These are phyloP conservation scores for Temnopleurus reevesii DNA, from an alignment of 53 echinoderm and acorn worm genomes.

Conservation along the genomic window DNA sequence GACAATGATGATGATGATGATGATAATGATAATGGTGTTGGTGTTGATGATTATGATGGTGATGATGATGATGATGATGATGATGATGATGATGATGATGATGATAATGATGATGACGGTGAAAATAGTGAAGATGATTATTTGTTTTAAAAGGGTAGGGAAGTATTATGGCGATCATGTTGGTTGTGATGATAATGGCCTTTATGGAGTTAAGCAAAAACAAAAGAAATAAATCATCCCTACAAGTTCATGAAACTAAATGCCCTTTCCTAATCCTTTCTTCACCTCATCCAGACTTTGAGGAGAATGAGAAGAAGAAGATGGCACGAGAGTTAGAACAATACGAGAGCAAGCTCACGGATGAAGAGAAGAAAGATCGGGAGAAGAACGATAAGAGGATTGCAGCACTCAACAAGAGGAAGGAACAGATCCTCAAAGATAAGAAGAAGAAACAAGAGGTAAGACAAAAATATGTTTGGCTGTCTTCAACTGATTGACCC, in stretches of 20 bases:
- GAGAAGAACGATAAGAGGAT: conserved; percentile 83
- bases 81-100: conserved; percentile 34
- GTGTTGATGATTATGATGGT: background rate
- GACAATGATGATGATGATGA: background rate
- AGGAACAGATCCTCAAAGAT: conserved; percentile 88
- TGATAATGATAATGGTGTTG: background rate
- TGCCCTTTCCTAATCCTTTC: background rate
- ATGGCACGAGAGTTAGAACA: conserved; percentile 75
- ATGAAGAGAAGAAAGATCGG: conserved; percentile 90
- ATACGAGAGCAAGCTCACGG: conserved; percentile 71
- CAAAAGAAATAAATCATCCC: background rate
- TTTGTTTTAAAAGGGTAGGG: background rate
- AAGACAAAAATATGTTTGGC: background rate
- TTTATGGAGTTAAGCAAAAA: too few species aligned
- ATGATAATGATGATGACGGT: background rate
- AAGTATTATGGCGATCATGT: background rate
- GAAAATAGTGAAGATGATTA: background rate
- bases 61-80: conserved; percentile 33
- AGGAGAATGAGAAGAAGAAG: conserved; percentile 70
- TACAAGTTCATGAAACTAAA: background rate
- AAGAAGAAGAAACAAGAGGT: conserved; percentile 92
- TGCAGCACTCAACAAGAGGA: conserved; percentile 85
- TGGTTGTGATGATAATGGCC: background rate
- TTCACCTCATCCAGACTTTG: conserved; percentile 66
- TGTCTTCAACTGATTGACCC: too few species aligned